A percentile compares a stretch with the other conserved stretches of the same genome.
Conservation (phyloP, 2,888 invertebrate genomes). For the Anticlea derivata region DNA sequence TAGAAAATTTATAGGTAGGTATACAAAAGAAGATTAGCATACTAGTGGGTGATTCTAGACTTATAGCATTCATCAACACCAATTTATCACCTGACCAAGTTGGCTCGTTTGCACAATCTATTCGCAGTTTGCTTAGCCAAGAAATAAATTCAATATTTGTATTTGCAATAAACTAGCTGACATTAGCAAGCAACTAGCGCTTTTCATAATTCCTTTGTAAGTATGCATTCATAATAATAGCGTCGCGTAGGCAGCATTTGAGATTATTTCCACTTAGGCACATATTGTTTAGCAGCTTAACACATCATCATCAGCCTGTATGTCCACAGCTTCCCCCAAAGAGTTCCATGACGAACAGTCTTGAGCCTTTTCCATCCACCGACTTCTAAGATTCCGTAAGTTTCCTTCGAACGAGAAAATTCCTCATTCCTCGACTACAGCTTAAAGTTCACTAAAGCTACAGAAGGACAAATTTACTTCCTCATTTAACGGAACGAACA, state of each 20-base stretch:
- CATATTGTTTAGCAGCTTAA: too few species aligned
- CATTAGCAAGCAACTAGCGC: constrained; percentile 46
- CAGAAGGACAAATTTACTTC: constrained; percentile 16
- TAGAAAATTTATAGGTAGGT: too few species aligned
- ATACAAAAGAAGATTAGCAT: too few species aligned
- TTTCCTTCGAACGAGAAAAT: too few species aligned
- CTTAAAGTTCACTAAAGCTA: constrained; percentile 1
- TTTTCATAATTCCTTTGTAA: constrained; percentile 46
- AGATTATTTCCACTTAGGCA: background rate
- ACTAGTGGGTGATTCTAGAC: background rate
- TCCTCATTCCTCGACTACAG: too few species aligned
- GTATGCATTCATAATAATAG: constrained; percentile 19
- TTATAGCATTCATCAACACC: background rate
- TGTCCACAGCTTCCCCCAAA: too few species aligned
- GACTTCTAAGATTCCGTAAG: too few species aligned
- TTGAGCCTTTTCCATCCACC: too few species aligned
- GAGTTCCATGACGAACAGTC: too few species aligned
- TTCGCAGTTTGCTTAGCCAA: constrained; percentile 40
- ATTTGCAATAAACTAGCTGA: constrained; percentile 49
- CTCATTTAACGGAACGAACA: constrained; percentile 28
- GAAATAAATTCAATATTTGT: constrained; percentile 55
- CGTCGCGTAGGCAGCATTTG: constrained; percentile 2
- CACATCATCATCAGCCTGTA: too few species aligned
- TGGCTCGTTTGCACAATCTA: constrained; percentile 12
- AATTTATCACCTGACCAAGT: constrained; percentile 11